Evolutionary conservation across 2,797 vertebrate species (phyloP).

Genomic region (Cirrhinus molitorella): DNA sequence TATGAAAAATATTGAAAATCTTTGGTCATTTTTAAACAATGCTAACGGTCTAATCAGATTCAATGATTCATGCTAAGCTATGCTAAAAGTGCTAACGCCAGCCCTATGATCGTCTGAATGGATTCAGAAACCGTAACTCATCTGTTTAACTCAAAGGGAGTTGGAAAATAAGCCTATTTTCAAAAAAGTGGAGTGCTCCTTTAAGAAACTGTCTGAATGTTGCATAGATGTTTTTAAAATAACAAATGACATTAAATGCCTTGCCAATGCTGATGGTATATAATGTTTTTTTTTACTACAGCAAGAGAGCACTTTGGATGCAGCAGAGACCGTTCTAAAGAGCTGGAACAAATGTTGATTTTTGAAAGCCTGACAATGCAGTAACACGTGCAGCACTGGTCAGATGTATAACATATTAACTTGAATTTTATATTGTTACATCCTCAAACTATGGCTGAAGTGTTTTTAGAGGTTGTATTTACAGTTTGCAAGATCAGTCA

Average conservation of each 20-base stretch:
- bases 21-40: too few relatives aligned
- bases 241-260: background rate
- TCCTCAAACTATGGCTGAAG: background rate
- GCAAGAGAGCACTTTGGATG: conserved; percentile 92
- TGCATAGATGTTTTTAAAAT: background rate
- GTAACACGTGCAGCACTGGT: background rate
- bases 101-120: too few relatives aligned
- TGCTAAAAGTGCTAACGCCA: too few relatives aligned
- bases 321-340: conserved; percentile 88
- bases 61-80: too few relatives aligned
- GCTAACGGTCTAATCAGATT: too few relatives aligned
- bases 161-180: too few relatives aligned
- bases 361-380: background rate
- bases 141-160: too few relatives aligned
- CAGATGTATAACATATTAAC: background rate
- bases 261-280: background rate
- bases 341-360: conserved; percentile 81
- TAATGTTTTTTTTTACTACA: conserved; percentile 67
- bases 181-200: too few relatives aligned
- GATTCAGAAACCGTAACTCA: too few relatives aligned
- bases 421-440: background rate
- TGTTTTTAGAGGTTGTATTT: background rate
- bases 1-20: too few relatives aligned
- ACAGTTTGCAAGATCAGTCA: background rate
- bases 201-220: background rate